A percentile compares a stretch with the other conserved stretches of the same genome.
These are phyloP conservation scores for Spea bombifrons DNA, from an alignment of 2,113 vertebrate species.

Conservation along the genomic window DNA sequence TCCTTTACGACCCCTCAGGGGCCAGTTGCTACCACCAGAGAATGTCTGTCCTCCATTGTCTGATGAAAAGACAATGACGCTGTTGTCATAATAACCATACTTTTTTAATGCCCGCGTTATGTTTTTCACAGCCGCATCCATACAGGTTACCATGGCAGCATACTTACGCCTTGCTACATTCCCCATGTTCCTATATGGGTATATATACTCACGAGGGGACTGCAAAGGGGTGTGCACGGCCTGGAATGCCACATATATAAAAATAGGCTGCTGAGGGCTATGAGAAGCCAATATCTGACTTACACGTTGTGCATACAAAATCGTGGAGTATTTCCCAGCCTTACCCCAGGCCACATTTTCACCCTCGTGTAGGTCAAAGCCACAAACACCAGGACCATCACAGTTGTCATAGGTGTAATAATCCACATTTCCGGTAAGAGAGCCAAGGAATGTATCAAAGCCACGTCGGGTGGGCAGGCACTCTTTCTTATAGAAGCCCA, in stretches of 20 bases:
- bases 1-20: constrained; percentile 90
- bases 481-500: constrained; percentile 95
- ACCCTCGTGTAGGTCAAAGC: constrained; percentile 90
- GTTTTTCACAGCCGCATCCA: constrained; percentile 91
- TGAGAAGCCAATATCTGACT: constrained; percentile 86
- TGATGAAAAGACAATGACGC: constrained; percentile 87
- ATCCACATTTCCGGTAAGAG: constrained; percentile 90
- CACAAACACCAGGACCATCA: constrained; percentile 82
- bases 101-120: constrained; percentile 92
- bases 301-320: constrained; percentile 86
- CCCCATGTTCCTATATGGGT: constrained; percentile 82
- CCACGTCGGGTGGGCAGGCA: constrained; percentile 91
- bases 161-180: constrained; percentile 90
- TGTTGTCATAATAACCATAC: constrained; percentile 92
- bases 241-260: constrained; percentile 94
- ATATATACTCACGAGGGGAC: constrained; percentile 87
- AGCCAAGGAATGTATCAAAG: constrained; percentile 93
- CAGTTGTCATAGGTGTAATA: constrained; percentile 94
- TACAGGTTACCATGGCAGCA: constrained; percentile 90
- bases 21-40: constrained; percentile 95
- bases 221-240: constrained; percentile 92
- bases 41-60: constrained; percentile 95
- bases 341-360: constrained; percentile 88
- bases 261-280: constrained; percentile 80
- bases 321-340: constrained; percentile 89